Conservation (phyloP, 2,797 vertebrate genomes). For the Sebastes hubbsi region DNA sequence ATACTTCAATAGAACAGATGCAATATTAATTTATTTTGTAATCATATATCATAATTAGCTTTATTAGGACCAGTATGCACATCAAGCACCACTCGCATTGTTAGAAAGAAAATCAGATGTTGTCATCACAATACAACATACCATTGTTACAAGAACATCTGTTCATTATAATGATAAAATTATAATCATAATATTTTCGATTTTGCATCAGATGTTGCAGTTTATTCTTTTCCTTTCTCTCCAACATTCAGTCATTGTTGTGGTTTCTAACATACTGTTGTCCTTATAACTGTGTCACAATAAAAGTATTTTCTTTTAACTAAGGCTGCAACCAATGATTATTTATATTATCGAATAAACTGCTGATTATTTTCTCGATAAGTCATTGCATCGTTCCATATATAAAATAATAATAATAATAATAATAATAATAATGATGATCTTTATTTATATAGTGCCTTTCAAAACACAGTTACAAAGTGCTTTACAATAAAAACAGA, state of each 20-base stretch:
- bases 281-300: background rate
- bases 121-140: background rate
- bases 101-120: background rate
- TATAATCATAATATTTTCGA: background rate
- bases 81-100: background rate
- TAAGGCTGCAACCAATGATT: no score
- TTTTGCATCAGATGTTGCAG: background rate
- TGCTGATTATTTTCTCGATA: background rate
- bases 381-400: background rate
- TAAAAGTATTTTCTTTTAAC: no score
- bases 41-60: background rate
- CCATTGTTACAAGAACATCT: background rate
- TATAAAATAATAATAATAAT: no score
- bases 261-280: background rate
- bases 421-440: no score
- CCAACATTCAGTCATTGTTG: background rate
- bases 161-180: background rate
- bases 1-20: background rate
- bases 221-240: background rate
- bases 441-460: no score
- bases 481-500: no score
- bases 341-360: no score
- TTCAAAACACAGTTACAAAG: no score
- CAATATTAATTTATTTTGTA: background rate
- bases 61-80: background rate